Percentiles rank a stretch among this genome's conserved stretches.
Evolutionary conservation across 2,888 invertebrate genomes (phyloP).

Genomic region (Xestoiulus laeticollis): DNA sequence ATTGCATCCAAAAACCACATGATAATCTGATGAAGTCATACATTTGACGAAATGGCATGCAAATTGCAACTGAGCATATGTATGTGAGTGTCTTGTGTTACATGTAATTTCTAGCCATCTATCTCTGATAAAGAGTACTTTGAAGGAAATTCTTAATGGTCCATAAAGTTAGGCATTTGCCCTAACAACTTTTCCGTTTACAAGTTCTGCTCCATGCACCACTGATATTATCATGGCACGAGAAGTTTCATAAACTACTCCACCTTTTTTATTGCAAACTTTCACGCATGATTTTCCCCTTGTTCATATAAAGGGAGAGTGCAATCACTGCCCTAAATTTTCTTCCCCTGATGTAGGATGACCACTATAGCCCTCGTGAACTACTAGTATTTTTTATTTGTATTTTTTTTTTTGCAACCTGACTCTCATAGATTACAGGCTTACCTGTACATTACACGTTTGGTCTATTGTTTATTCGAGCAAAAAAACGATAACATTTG

Average conservation of each 20-base stretch:
- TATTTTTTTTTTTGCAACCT: neutral
- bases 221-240: neutral
- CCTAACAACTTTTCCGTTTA: too few relatives aligned
- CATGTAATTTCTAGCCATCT: too few relatives aligned
- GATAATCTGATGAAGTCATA: too few relatives aligned
- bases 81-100: too few relatives aligned
- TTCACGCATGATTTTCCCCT: constrained; percentile 18
- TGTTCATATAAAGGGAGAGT: neutral
- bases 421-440: constrained; percentile 13
- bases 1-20: too few relatives aligned
- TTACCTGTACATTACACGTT: constrained; percentile 6
- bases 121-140: too few relatives aligned
- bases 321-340: constrained; percentile 41
- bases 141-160: too few relatives aligned
- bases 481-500: neutral
- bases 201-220: neutral
- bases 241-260: neutral
- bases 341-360: neutral
- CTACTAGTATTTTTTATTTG: neutral
- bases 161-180: too few relatives aligned
- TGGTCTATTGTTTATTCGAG: constrained; percentile 14
- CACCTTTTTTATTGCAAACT: constrained; percentile 22
- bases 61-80: too few relatives aligned
- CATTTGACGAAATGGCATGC: too few relatives aligned
- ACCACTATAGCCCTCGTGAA: neutral